Evolutionary conservation across 2,113 vertebrate species (phyloP).

Genomic region (Colossoma macropomum): DNA sequence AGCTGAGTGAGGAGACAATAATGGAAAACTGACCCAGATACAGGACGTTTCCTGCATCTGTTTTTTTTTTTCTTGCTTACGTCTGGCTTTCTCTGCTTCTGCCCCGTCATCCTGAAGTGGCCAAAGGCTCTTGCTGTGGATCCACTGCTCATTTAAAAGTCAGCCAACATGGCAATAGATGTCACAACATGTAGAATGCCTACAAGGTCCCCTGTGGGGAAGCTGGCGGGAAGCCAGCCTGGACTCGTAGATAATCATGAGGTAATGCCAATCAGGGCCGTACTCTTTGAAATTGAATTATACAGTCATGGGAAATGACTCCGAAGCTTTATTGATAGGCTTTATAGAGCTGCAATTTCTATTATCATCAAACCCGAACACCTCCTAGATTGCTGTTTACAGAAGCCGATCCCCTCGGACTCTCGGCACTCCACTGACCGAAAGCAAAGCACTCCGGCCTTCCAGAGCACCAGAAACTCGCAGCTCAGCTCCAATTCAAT

Average conservation of each 20-base stretch:
- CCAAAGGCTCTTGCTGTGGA: neutral
- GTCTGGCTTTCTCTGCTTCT: neutral
- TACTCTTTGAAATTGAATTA: constrained; percentile 3
- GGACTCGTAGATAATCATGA: neutral
- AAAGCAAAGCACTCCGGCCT: constrained; percentile 3
- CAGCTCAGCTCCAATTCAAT: constrained; percentile 61
- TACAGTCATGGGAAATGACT: neutral
- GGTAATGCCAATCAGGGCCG: neutral
- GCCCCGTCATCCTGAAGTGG: neutral
- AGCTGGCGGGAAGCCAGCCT: neutral
- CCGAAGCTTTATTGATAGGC: neutral
- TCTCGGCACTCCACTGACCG: neutral
- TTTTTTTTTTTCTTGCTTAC: neutral
- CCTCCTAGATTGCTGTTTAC: constrained; percentile 1
- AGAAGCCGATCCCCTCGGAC: neutral
- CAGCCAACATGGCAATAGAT: neutral
- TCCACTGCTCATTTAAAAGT: neutral
- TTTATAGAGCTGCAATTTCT: constrained; percentile 4
- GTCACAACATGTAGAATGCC: neutral
- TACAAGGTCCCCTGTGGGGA: neutral
- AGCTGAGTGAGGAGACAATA: neutral
- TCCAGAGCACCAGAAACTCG: constrained; percentile 58
- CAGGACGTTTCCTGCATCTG: neutral
- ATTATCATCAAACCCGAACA: neutral
- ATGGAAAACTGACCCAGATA: constrained; percentile 17